phyloP scores from a whole-genome alignment of 2,888 invertebrate genomes.

The Azorinus chamasolen region DNA sequence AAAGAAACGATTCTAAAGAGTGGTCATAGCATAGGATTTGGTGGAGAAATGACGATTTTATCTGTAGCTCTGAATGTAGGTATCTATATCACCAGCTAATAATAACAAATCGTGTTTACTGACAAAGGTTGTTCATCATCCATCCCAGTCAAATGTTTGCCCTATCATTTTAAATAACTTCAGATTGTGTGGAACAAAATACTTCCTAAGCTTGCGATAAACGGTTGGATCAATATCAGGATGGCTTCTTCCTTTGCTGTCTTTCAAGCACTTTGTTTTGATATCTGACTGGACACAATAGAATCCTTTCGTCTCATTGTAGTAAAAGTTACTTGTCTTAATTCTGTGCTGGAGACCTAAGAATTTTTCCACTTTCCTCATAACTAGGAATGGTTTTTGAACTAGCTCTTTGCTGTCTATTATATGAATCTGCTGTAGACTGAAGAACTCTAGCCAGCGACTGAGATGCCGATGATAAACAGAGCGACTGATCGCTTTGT shows the following conservation, averaged over 20 bases:
- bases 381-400: conserved; percentile 71
- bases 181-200: conserved; percentile 82
- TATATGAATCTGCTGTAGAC: conserved; percentile 95
- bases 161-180: conserved; percentile 92
- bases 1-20: too few species aligned
- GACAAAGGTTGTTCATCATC: too few species aligned
- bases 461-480: conserved; percentile 91
- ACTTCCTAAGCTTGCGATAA: conserved; percentile 75
- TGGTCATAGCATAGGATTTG: too few species aligned
- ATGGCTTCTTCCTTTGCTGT: conserved; percentile 94
- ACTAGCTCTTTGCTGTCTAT: conserved; percentile 89
- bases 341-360: conserved; percentile 77
- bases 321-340: conserved; percentile 93
- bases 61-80: too few species aligned
- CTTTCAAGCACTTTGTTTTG: conserved; percentile 94
- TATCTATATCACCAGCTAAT: too few species aligned
- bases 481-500: conserved; percentile 85
- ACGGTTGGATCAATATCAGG: conserved; percentile 93
- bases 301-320: conserved; percentile 98
- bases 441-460: conserved; percentile 96
- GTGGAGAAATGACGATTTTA: too few species aligned
- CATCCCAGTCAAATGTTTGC: conserved; percentile 94
- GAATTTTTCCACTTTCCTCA: conserved; percentile 79
- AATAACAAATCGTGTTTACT: too few species aligned
- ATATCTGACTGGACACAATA: conserved; percentile 91